Evolutionary conservation across 2,113 vertebrate genomes (phyloP), one percentile per base, ranked within the genome.

Genomic region (Vidua macroura): DNA sequence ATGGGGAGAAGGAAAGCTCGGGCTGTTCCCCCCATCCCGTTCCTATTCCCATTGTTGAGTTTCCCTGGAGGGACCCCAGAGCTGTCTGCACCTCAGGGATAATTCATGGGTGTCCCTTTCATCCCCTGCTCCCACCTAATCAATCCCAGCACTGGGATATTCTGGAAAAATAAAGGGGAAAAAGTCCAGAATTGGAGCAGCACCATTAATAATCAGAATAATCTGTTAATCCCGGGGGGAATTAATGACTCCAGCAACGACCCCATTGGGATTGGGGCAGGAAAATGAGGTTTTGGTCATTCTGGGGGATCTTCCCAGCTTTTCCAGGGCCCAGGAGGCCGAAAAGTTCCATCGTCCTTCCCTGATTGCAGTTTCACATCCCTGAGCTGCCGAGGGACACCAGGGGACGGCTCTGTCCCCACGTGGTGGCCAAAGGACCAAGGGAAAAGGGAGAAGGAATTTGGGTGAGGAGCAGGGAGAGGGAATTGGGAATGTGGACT

Each of bases 71-170:
- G 67, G 55, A 69, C 7, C 35, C 2, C 15, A 46, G 48, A 21
- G 75, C 92, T 85, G 88, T 88, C 75, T 28, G 13, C 91, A 79
- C 75, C 79, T 81, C 20, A 0, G 46, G 22, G 68, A 74, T 68
- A 69, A 88, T 67, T 88, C 73, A 86, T 20, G 44, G 41, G 4
- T 10, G 13, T 28, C 3, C 1, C 52, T 92, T 94, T 70, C 83
- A 73, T 85, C 88, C 63, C 51, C 88, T 70, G 56, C 73, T 92
- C 81, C 72, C 68, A 56, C 25, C 55, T 86, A 77, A 93, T 77
- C 86, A 69, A 90, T 77, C 68, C 90, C 94, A 88, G 83, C 10
- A 1, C 44, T 58, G 74, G 66, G 67, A 83, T 64, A 63, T 46
- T 74, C 37, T 13, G 15, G 5, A 11, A 53, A 21, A 19, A 28